phyloP scores from a whole-genome alignment of 2,888 invertebrate genomes.

The Luperina testacea region DNA sequence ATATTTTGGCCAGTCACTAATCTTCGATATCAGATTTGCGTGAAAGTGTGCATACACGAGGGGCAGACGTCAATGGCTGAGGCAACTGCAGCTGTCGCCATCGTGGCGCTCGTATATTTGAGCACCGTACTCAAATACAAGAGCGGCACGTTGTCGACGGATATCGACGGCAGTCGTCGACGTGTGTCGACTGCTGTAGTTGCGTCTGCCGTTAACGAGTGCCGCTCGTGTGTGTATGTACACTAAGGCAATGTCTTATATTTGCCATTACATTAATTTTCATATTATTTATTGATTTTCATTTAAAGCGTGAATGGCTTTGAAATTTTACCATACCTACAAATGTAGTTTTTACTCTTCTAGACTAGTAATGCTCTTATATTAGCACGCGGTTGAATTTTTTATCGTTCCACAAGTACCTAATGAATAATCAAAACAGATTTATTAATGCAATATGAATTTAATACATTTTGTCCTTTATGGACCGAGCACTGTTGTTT shows the following conservation, averaged over 20 bases:
- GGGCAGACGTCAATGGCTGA: no score
- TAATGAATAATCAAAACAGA: conserved; percentile 20
- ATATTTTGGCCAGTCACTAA: conserved; percentile 37
- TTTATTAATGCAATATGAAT: conserved; percentile 13
- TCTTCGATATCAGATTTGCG: conserved; percentile 49
- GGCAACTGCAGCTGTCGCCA: background rate
- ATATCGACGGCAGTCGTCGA: background rate
- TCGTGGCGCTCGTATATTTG: background rate
- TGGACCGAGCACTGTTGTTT: conserved; percentile 16
- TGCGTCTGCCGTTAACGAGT: background rate
- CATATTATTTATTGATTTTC: conserved; percentile 62
- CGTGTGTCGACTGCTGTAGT: background rate
- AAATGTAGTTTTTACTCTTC: conserved; percentile 41
- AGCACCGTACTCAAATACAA: background rate
- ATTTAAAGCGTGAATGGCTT: conserved; percentile 45
- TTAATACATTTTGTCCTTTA: conserved; percentile 16
- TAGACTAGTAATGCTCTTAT: conserved; percentile 40
- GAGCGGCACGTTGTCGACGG: no score
- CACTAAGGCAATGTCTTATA: conserved; percentile 13
- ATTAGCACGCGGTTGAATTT: conserved; percentile 27
- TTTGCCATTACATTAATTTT: conserved; percentile 45
- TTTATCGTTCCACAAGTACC: conserved; percentile 23
- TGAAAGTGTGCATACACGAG: conserved; percentile 19
- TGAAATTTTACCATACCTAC: conserved; percentile 46
- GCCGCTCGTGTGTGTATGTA: background rate